These are phyloP conservation scores for Salminus brasiliensis DNA, from an alignment of 2,113 vertebrate genomes.

Conservation along the genomic window DNA sequence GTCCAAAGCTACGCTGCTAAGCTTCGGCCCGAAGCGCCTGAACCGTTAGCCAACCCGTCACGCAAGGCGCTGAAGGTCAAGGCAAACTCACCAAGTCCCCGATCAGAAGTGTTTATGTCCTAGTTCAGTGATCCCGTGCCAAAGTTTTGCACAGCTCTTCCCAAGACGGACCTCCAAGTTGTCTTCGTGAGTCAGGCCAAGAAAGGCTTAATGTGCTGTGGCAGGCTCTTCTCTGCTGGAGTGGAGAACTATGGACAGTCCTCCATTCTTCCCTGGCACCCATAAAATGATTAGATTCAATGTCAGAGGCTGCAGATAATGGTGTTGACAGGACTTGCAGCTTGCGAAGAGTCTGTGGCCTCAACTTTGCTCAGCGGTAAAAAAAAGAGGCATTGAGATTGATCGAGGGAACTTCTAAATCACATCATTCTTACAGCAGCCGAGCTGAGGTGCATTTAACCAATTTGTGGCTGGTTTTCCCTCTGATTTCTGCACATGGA, in stretches of 20 bases:
- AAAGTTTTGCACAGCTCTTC: slow-evolving; percentile 2
- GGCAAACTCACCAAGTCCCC: slow-evolving; percentile 8
- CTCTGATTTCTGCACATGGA: background rate
- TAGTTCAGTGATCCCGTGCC: background rate
- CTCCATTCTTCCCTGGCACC: slow-evolving; percentile 26
- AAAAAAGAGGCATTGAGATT: slow-evolving; percentile 17
- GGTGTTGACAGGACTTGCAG: slow-evolving; percentile 46
- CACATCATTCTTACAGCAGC: background rate
- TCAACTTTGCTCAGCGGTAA: slow-evolving; percentile 3
- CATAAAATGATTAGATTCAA: slow-evolving; percentile 39
- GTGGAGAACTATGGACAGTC: slow-evolving; percentile 26
- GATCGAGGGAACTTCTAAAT: background rate
- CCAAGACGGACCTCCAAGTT: slow-evolving; percentile 1
- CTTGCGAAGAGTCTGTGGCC: slow-evolving; percentile 26
- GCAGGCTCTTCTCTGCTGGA: slow-evolving; percentile 33
- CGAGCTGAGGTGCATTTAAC: background rate
- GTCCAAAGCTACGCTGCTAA: slow-evolving; percentile 22
- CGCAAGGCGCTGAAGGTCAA: background rate
- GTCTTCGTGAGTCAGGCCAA: slow-evolving; percentile 11
- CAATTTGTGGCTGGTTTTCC: background rate
- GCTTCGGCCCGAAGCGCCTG: background rate
- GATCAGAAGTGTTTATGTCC: slow-evolving; percentile 6
- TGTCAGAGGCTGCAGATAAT: slow-evolving; percentile 43
- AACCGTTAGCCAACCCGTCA: background rate
- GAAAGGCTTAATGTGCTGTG: slow-evolving; percentile 40